These are phyloP conservation scores for Heliconius himera DNA, from an alignment of 1,140 invertebrate genomes.

Conservation along the genomic window DNA sequence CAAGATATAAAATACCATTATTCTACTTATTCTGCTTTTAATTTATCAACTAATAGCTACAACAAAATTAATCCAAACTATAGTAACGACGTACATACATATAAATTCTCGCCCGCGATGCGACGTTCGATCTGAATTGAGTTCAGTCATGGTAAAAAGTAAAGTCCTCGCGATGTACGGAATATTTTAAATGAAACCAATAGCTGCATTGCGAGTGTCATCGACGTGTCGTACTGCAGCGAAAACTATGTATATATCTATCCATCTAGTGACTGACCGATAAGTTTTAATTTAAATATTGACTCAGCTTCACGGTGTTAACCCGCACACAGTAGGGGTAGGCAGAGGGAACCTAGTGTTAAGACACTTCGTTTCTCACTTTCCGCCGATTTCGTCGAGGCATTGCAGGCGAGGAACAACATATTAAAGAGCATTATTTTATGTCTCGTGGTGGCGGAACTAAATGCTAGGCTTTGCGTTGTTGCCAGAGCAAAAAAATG, in stretches of 20 bases:
- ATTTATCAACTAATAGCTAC: not conserved
- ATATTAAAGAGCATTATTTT: too few species aligned
- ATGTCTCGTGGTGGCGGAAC: too few species aligned
- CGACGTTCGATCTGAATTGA: constrained; percentile 36
- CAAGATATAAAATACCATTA: too few species aligned
- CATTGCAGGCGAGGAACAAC: too few species aligned
- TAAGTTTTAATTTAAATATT: not conserved
- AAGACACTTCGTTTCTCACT: too few species aligned
- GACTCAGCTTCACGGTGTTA: too few species aligned
- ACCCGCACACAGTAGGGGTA: too few species aligned
- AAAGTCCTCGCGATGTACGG: constrained; percentile 38
- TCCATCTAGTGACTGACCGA: not conserved
- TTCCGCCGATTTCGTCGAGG: too few species aligned
- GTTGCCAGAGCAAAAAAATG: too few species aligned
- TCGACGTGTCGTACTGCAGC: constrained; percentile 20
- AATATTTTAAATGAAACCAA: constrained; percentile 41
- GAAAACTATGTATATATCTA: not conserved
- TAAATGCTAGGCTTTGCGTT: too few species aligned
- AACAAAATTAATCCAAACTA: not conserved
- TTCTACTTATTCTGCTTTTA: too few species aligned
- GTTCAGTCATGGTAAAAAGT: constrained; percentile 40
- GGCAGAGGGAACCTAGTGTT: too few species aligned
- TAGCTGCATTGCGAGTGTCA: constrained; percentile 24
- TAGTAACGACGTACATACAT: constrained; percentile 20
- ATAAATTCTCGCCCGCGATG: constrained; percentile 29